Evolutionary conservation across 2,113 vertebrate genomes (phyloP), one percentile per base, ranked within the genome.

Genomic region (Dipodomys merriami): DNA sequence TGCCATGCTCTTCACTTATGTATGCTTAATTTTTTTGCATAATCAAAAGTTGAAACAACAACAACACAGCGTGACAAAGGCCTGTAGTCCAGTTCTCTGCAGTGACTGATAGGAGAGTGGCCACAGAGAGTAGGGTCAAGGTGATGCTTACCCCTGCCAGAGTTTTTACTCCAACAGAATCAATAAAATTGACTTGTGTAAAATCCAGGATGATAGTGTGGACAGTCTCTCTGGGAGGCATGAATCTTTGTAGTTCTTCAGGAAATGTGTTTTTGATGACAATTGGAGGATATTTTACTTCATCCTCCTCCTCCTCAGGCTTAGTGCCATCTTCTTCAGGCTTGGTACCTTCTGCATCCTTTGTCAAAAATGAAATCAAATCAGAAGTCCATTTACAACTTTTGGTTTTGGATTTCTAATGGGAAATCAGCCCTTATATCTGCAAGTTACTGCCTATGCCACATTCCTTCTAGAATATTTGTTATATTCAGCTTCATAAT

Each of bases 81-180:
- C 49, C 2, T 18, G 78, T 65, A 39, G 30, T 23, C 72, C n/a
- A 80, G 68, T 15, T 39, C 10, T 68, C 81, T 68, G 7, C n/a
- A 60, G 57, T 78, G 46, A 62, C 65, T 69, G 30, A 79, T 6
- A 8, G 3, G 29, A 91, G 4, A 20, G 5, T 19, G 49, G 65
- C 19, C 60, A 82, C 2, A 19, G 49, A 90, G 39, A 53, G 49
- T 53, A 53, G 7, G 2, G 67, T 76, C 15, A 73, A 9, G 35
- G 46, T 15, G 60, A 83, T 86, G 96, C 99, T 98, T 97, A 99
- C 99, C 69, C 98, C 98, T 96, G 99, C 99, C 89, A 99, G 91
- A 91, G 98, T 98, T 98, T 99, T 99, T 16, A 98, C 99, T 96
- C 99, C 99, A 79, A 99, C 99, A 2, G 99, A 99, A 97, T 99